Percentiles rank a stretch among this genome's conserved stretches.
These are phyloP conservation scores for Trichonephila clavipes DNA, from an alignment of 1,140 invertebrate genomes.

Conservation along the genomic window DNA sequence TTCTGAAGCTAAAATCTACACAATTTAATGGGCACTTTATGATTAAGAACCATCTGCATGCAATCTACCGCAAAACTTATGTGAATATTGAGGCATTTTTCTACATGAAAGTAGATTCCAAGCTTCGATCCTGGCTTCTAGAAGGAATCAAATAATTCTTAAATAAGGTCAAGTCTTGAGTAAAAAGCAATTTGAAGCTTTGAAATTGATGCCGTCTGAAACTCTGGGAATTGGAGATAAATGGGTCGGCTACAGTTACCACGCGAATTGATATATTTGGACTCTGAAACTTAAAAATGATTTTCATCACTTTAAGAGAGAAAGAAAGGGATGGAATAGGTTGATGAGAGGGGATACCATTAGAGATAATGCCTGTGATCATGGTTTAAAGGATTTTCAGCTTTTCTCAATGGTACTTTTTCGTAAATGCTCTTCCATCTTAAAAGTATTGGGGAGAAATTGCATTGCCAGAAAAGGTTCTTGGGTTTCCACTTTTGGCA, in stretches of 20 bases:
- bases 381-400: slow-evolving; percentile 58
- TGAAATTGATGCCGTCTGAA: neutral
- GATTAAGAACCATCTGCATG: too few relatives aligned
- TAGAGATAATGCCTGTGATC: slow-evolving; percentile 49
- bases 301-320: slow-evolving; percentile 32
- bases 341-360: slow-evolving; percentile 35
- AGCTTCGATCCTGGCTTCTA: too few relatives aligned
- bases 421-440: slow-evolving; percentile 43
- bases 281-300: slow-evolving; percentile 31
- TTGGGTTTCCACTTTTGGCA: neutral
- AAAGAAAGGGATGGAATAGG: slow-evolving; percentile 22
- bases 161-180: neutral
- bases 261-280: neutral
- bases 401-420: slow-evolving; percentile 21
- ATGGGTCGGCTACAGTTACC: neutral
- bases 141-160: too few relatives aligned
- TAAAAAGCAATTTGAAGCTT: neutral
- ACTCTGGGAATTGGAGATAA: slow-evolving; percentile 10
- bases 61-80: too few relatives aligned
- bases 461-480: neutral
- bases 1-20: too few relatives aligned
- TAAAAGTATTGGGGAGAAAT: slow-evolving; percentile 41
- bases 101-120: too few relatives aligned
- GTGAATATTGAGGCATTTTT: too few relatives aligned
- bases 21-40: too few relatives aligned